Evolutionary conservation across 1,140 invertebrate species (phyloP).

Genomic region (Trichonephila inaurata): DNA sequence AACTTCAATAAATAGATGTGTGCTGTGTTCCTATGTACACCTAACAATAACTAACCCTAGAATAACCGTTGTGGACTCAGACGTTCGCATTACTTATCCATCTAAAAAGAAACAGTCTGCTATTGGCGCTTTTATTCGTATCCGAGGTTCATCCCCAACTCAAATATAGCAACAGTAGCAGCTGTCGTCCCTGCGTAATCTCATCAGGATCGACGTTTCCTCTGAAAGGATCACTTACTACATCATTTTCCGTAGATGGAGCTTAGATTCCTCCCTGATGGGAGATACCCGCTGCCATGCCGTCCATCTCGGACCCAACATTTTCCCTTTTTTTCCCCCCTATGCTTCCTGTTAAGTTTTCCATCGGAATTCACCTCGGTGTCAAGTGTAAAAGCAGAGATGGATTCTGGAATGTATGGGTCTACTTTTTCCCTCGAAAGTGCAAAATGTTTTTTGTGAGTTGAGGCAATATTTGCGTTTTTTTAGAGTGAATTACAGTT

Average conservation of each 20-base stretch:
- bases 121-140: constrained; percentile 43
- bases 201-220: constrained; percentile 56
- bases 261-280: background rate
- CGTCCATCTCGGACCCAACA: background rate
- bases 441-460: no score
- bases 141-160: constrained; percentile 23
- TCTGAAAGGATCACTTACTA: constrained; percentile 65
- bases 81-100: background rate
- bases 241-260: constrained; percentile 20
- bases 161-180: constrained; percentile 65
- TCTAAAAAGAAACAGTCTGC: background rate
- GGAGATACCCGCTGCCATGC: background rate
- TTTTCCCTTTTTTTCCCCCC: no score
- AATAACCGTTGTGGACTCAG: background rate
- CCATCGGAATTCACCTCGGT: no score
- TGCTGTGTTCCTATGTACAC: background rate
- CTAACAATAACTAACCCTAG: background rate
- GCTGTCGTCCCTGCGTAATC: constrained; percentile 47
- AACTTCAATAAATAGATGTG: background rate
- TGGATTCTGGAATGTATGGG: no score
- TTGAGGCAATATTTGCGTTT: no score
- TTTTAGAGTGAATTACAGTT: no score
- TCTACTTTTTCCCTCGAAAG: no score
- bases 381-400: no score
- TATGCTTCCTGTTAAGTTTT: no score